Evolutionary conservation across 2,888 invertebrate genomes (phyloP).

Genomic region (Ditula angustiorana): DNA sequence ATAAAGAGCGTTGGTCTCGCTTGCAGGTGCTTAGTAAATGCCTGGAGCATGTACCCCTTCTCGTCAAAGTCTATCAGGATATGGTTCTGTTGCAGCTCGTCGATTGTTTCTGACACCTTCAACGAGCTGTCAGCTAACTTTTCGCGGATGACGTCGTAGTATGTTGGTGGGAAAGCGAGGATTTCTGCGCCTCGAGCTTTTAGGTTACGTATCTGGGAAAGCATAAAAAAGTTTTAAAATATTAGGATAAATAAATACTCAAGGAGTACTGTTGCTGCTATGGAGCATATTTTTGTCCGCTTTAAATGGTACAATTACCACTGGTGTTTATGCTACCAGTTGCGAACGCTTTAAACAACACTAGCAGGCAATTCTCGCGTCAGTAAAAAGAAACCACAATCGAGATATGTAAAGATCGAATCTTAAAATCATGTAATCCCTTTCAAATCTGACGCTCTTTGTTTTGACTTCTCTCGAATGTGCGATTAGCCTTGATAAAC

Average conservation of each 20-base stretch:
- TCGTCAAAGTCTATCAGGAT: slow-evolving; percentile 99
- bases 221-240: slow-evolving; percentile 27
- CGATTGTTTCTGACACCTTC: slow-evolving; percentile 90
- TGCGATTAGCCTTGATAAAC: no score
- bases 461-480: no score
- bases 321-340: no score
- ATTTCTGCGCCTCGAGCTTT: slow-evolving; percentile 94
- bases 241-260: neutral
- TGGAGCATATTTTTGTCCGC: neutral
- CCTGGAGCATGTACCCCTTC: slow-evolving; percentile 97
- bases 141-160: slow-evolving; percentile 93
- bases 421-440: no score
- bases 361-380: no score
- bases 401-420: no score
- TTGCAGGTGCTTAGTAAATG: slow-evolving; percentile 97
- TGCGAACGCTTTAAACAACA: no score
- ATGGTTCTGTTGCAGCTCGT: slow-evolving; percentile 91
- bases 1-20: slow-evolving; percentile 98
- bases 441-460: no score
- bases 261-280: neutral
- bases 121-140: slow-evolving; percentile 90
- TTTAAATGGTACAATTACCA: no score
- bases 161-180: slow-evolving; percentile 93
- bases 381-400: no score
- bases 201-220: slow-evolving; percentile 87